phyloP scores from a whole-genome alignment of 1,140 invertebrate genomes.

The Carcinoscorpius rotundicauda region DNA sequence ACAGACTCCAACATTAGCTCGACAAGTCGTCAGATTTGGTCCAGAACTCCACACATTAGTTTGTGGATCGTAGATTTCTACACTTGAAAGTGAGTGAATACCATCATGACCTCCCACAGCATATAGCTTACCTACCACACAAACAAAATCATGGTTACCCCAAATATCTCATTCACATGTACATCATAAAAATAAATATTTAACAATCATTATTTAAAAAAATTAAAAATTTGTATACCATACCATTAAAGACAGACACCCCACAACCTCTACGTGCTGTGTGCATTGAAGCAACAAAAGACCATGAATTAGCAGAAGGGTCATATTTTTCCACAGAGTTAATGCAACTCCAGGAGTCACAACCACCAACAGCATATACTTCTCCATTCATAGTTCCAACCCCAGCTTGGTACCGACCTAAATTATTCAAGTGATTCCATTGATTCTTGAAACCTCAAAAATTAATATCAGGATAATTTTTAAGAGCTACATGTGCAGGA shows the following conservation, averaged over 20 bases:
- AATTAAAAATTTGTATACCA: constrained; percentile 3
- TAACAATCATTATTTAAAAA: no score
- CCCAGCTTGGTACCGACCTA: constrained; percentile 60
- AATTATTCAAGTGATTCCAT: no score
- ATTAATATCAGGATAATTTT: constrained; percentile 1
- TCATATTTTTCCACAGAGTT: constrained; percentile 43
- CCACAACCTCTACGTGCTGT: constrained; percentile 48
- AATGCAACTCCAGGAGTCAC: constrained; percentile 43
- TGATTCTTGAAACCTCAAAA: not conserved
- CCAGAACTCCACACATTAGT: constrained; percentile 48
- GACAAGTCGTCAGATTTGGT: constrained; percentile 46
- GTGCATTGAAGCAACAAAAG: constrained; percentile 26
- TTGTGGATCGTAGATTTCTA: constrained; percentile 51
- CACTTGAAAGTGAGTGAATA: constrained; percentile 49
- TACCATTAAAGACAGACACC: constrained; percentile 47
- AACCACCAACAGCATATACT: constrained; percentile 42
- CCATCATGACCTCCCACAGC: constrained; percentile 60
- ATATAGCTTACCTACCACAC: constrained; percentile 42
- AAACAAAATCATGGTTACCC: no score
- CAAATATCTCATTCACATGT: no score
- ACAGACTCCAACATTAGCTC: constrained; percentile 56
- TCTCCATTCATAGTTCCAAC: constrained; percentile 35
- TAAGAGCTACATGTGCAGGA: no score
- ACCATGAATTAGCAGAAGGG: constrained; percentile 37
- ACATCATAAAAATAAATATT: no score